Conservation (phyloP, 2,113 vertebrate species). For the Pedionomus torquatus region DNA sequence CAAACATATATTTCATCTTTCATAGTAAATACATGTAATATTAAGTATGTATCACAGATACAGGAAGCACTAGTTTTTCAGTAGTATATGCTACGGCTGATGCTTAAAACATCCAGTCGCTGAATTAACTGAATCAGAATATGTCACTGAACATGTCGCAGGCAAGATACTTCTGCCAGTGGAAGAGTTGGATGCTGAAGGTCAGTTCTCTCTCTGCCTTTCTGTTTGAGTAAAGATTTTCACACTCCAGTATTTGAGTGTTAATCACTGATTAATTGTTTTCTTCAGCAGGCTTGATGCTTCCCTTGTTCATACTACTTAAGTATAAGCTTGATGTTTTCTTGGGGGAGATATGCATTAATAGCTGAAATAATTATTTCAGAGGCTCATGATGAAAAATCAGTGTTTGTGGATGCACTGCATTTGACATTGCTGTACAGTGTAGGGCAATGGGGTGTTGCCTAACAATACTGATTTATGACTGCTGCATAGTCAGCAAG, state of each 20-base stretch:
- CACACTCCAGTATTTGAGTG: background rate
- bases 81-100: background rate
- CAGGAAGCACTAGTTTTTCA: background rate
- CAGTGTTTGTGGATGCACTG: background rate
- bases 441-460: background rate
- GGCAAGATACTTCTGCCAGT: background rate
- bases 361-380: background rate
- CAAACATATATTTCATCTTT: background rate
- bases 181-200: background rate
- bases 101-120: background rate
- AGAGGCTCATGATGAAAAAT: background rate
- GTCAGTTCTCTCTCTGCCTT: background rate
- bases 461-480: background rate
- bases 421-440: background rate
- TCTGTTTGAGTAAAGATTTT: background rate
- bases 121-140: background rate
- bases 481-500: background rate
- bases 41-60: background rate
- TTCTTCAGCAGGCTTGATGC: background rate
- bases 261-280: background rate
- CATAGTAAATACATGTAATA: background rate
- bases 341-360: background rate
- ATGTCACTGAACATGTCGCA: background rate
- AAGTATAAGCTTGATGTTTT: background rate
- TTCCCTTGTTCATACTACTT: background rate